Evolutionary conservation across 2,797 vertebrate genomes (phyloP), one percentile per base, ranked within the genome.

Genomic region (Lophius americanus): DNA sequence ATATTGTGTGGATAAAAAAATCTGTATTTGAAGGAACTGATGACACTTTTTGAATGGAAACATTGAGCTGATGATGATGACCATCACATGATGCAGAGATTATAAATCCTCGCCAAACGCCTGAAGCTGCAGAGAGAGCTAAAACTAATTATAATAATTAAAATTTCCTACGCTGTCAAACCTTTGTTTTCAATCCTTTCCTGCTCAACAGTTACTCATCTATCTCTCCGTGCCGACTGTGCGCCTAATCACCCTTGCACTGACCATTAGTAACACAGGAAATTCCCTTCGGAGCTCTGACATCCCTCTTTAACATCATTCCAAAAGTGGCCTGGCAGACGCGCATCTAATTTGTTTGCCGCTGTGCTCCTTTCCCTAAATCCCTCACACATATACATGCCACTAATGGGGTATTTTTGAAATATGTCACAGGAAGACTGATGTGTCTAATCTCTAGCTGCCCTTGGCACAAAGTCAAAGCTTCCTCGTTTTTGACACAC

Each of bases 131-230:
- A 67, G 58, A 47, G 46, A 71, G 59, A 64, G 61, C 47, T 46
- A 53, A 62, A 57, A 55, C 61, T 87, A 84, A 92, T 89, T 84
- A 84, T 71, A 79, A 83, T 88, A 84, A 92, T 92, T 81, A 86
- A 73, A 78, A 66, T 84, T 67, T 84, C 73, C 78, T 75, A 46
- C 79, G 65, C 76, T 83, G 83, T 84, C 68, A 78, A 76, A 64
- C 57, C 57, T 78, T 79, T 68, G 58, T 58, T 69, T 81, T 75
- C 50, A 52, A 61, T 69, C 85, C 38, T 50, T 71, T 74, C 46
- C 56, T 81, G 48, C 70, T 72, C 68, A 64, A 38, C 54, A 46
- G 58, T 62, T 60, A 68, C 74, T 58, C 66, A 68, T 88, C 78
- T 75, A 52, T 77, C 55, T 81, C 33, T 64, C 39, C 6, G 44